Conservation (phyloP, 2,797 vertebrate genomes). For the Kryptopterus vitreolus region DNA sequence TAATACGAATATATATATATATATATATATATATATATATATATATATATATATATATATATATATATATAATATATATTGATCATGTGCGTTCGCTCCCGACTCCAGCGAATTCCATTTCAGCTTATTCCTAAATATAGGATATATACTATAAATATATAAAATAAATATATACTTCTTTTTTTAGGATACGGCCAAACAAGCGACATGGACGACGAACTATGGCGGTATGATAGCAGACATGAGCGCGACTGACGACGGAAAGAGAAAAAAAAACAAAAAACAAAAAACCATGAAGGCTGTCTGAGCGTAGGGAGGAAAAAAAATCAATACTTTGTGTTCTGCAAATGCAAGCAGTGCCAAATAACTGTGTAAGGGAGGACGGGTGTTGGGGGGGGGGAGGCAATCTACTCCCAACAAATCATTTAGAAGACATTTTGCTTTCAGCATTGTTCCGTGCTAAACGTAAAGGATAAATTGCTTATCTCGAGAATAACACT, state of each 20-base stretch:
- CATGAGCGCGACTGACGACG: constrained; percentile 66
- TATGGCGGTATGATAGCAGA: constrained; percentile 75
- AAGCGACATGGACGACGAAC: constrained; percentile 73
- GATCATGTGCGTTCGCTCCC: not conserved
- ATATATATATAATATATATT: no score
- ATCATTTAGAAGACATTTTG: constrained; percentile 67
- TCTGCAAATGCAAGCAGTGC: constrained; percentile 77
- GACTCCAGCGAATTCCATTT: not conserved
- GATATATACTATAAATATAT: no score
- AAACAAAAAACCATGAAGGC: constrained; percentile 29
- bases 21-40: no score
- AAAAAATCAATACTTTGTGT: constrained; percentile 81
- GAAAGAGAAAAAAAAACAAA: constrained; percentile 21
- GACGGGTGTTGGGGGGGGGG: constrained; percentile 58
- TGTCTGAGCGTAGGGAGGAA: constrained; percentile 50
- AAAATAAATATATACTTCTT: no score
- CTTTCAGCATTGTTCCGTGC: constrained; percentile 67
- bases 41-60: no score
- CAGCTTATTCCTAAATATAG: not conserved
- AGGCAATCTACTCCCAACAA: constrained; percentile 56
- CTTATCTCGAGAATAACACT: constrained; percentile 39
- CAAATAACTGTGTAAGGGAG: constrained; percentile 78
- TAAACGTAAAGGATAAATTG: constrained; percentile 59
- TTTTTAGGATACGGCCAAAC: constrained; percentile 52
- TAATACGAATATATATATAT: constrained; percentile 21